Evolutionary conservation across 2,888 invertebrate genomes (phyloP).

Genomic region (Noctua janthe): DNA sequence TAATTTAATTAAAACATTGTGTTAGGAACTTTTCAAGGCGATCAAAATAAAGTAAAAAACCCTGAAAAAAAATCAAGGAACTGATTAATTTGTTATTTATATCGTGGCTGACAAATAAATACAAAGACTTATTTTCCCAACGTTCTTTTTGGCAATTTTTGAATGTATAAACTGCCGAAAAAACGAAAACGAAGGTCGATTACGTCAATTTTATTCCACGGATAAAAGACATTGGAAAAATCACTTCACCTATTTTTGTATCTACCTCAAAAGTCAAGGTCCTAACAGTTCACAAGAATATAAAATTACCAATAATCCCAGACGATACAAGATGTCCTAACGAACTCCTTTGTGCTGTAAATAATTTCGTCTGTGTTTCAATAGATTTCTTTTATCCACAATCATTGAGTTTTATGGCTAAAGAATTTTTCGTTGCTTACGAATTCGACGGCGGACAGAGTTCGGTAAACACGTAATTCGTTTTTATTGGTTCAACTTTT

Average conservation of each 20-base stretch:
- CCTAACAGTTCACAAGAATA: not conserved
- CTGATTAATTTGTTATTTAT: not conserved
- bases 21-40: not conserved
- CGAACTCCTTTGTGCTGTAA: conserved; percentile 45
- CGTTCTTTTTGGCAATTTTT: not conserved
- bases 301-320: conserved; percentile 27
- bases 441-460: conserved; percentile 22
- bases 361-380: conserved; percentile 34
- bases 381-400: conserved; percentile 26
- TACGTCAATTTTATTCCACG: not conserved
- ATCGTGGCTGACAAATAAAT: not conserved
- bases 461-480: conserved; percentile 35
- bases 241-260: not conserved
- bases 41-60: not conserved
- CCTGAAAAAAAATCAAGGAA: not conserved
- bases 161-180: not conserved
- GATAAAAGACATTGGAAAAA: not conserved
- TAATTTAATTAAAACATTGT: not conserved
- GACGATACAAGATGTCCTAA: conserved; percentile 29
- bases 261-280: not conserved
- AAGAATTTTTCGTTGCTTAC: conserved; percentile 13
- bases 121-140: not conserved
- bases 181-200: not conserved
- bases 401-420: conserved; percentile 27
- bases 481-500: conserved; percentile 39